Conservation (phyloP, 2,797 vertebrate species). For the Percopsis omiscomaycus region DNA sequence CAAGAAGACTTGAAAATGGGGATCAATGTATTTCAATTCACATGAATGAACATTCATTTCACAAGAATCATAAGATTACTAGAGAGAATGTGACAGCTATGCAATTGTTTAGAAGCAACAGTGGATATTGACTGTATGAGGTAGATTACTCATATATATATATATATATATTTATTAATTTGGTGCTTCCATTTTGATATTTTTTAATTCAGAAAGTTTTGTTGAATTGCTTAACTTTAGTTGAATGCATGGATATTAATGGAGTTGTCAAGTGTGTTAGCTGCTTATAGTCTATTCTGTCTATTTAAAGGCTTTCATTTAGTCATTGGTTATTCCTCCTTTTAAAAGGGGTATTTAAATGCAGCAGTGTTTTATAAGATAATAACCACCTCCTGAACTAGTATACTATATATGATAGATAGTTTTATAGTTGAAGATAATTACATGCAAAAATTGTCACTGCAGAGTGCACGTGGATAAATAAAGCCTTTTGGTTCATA, state of each 20-base stretch:
- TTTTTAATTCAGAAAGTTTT: too few relatives aligned
- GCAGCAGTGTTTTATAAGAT: neutral
- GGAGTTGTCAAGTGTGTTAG: neutral
- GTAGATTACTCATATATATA: too few relatives aligned
- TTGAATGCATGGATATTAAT: too few relatives aligned
- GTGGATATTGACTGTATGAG: slow-evolving; percentile 7
- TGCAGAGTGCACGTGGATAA: neutral
- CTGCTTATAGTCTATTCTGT: neutral
- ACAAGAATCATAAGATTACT: slow-evolving; percentile 10
- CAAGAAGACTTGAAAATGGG: too few relatives aligned
- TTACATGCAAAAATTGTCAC: neutral
- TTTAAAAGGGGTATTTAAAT: neutral
- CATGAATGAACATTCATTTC: neutral
- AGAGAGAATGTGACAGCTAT: slow-evolving; percentile 45
- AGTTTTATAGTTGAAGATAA: neutral
- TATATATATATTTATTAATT: too few relatives aligned
- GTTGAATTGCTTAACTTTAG: too few relatives aligned
- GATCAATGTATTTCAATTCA: slow-evolving; percentile 8
- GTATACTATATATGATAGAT: neutral
- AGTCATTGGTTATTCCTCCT: neutral
- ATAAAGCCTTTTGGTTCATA: slow-evolving; percentile 1
- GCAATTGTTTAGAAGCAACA: slow-evolving; percentile 48
- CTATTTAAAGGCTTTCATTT: neutral
- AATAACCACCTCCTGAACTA: neutral
- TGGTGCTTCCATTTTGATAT: too few relatives aligned